Conservation (phyloP, 2,113 vertebrate species). For the Heloderma charlesbogerti region DNA sequence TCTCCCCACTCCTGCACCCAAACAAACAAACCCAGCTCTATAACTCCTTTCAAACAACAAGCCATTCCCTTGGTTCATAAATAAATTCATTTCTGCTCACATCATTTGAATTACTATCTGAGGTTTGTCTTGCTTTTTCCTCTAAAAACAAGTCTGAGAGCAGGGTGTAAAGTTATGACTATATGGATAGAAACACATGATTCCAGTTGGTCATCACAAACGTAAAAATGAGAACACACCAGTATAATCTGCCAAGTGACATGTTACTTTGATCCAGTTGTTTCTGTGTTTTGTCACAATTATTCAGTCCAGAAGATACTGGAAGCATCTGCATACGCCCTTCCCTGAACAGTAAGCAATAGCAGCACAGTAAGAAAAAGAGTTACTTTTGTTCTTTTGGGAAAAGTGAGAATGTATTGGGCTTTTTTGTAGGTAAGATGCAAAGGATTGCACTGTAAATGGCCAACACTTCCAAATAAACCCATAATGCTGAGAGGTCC, state of each 20-base stretch:
- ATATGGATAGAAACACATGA: conserved; percentile 80
- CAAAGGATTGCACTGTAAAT: too few relatives aligned
- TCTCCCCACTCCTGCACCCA: too few relatives aligned
- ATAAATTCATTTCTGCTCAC: conserved; percentile 75
- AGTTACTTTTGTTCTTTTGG: background rate
- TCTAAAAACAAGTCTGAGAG: conserved; percentile 72
- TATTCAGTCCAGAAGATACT: conserved; percentile 70
- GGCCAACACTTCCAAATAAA: too few relatives aligned
- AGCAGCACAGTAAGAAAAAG: conserved; percentile 34
- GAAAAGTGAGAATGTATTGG: background rate
- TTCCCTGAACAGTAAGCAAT: conserved; percentile 8
- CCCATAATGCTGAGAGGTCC: too few relatives aligned
- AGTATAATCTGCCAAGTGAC: conserved; percentile 72
- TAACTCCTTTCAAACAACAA: conserved; percentile 77
- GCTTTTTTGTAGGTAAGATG: conserved; percentile 32
- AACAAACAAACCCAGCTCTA: conserved; percentile 69
- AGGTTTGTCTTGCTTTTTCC: conserved; percentile 76
- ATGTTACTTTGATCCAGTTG: conserved; percentile 72
- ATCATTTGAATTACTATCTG: conserved; percentile 81
- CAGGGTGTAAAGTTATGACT: conserved; percentile 65
- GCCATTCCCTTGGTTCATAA: conserved; percentile 70
- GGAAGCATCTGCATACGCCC: conserved; percentile 42
- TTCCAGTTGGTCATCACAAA: conserved; percentile 55
- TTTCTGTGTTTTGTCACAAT: conserved; percentile 74
- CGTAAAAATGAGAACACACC: conserved; percentile 68